Evolutionary conservation across 2,113 vertebrate genomes (phyloP).

Genomic region (Lamprologus callipterus): DNA sequence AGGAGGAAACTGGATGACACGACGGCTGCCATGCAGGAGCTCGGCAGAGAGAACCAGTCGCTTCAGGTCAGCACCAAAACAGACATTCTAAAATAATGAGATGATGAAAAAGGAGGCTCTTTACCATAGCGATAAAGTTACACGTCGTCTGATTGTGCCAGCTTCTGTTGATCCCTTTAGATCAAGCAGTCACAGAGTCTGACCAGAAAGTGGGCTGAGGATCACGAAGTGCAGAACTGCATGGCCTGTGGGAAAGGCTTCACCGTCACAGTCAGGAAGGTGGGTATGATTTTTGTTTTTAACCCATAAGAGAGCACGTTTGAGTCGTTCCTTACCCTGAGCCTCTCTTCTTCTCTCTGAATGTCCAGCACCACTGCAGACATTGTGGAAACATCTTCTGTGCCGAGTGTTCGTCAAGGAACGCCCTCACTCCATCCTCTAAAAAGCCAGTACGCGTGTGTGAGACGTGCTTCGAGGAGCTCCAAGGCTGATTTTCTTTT

Average conservation of each 20-base stretch:
- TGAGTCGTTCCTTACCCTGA: not conserved
- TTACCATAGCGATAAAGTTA: not conserved
- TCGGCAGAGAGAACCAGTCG: slow-evolving; percentile 95
- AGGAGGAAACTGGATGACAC: slow-evolving; percentile 95
- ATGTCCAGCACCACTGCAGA: slow-evolving; percentile 91
- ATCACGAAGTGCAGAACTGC: slow-evolving; percentile 95
- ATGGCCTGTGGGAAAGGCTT: slow-evolving; percentile 96
- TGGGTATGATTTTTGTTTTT: slow-evolving; percentile 35
- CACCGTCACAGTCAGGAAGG: slow-evolving; percentile 90
- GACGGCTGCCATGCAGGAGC: slow-evolving; percentile 95
- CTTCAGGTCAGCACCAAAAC: slow-evolving; percentile 78
- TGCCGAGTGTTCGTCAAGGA: slow-evolving; percentile 88
- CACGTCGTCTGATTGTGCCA: not conserved
- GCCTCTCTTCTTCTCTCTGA: not conserved
- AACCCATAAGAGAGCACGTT: not conserved
- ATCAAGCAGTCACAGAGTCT: slow-evolving; percentile 94
- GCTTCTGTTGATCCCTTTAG: slow-evolving; percentile 50
- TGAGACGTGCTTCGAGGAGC: slow-evolving; percentile 88
- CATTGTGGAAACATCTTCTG: slow-evolving; percentile 99
- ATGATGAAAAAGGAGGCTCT: not conserved
- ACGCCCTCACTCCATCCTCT: slow-evolving; percentile 92
- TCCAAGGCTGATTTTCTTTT: slow-evolving; percentile 79
- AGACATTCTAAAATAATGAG: not conserved
- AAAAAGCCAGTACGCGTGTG: slow-evolving; percentile 98
- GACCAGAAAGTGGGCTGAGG: slow-evolving; percentile 96